phyloP scores from a whole-genome alignment of 2,113 vertebrate species.

The Amazona guildingii region DNA sequence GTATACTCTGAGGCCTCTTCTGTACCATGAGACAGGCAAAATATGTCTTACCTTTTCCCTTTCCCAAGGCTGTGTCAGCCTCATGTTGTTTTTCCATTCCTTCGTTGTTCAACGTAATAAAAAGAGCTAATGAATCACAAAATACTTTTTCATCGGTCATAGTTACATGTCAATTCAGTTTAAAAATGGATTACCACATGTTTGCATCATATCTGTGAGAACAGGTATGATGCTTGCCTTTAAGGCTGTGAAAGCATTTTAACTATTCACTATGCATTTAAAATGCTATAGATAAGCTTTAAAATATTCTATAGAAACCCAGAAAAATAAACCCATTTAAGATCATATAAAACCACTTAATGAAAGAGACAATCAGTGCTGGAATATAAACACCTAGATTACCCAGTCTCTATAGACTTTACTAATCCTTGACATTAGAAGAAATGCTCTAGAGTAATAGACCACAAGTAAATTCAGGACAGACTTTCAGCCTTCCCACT shows the following conservation, averaged over 20 bases:
- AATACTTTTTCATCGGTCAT: background rate
- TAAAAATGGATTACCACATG: background rate
- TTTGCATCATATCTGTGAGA: background rate
- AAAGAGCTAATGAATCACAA: background rate
- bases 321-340: background rate
- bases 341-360: background rate
- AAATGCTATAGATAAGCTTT: background rate
- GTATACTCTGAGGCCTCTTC: background rate
- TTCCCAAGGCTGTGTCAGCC: background rate
- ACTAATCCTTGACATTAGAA: background rate
- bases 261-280: background rate
- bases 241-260: background rate
- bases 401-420: background rate
- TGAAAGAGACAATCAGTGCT: background rate
- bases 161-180: background rate
- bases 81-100: fast-evolving
- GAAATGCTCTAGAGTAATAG: background rate
- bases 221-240: background rate
- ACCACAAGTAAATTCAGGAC: background rate
- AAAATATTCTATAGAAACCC: background rate
- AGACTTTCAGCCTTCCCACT: background rate
- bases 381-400: background rate
- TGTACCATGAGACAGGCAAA: background rate
- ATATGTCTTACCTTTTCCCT: background rate
- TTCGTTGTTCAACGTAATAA: background rate